phyloP scores from a whole-genome alignment of 1,140 invertebrate genomes.

The Zelostemma sp. region DNA sequence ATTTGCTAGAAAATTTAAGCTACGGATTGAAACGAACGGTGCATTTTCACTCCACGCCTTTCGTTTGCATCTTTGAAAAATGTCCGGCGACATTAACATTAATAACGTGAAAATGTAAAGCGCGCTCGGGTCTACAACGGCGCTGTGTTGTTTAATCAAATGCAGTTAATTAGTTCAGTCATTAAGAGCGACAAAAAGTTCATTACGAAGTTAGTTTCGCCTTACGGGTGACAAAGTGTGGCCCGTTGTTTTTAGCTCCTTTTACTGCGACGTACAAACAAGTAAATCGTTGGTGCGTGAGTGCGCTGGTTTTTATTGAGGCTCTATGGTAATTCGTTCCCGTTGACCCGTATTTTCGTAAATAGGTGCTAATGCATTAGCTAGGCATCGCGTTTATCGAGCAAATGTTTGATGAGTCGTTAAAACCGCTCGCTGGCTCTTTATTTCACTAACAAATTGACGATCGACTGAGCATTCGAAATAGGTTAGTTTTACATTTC shows the following conservation, averaged over 20 bases:
- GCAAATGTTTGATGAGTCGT: slow-evolving; percentile 14
- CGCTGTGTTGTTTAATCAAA: slow-evolving; percentile 33
- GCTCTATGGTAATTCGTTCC: slow-evolving; percentile 18
- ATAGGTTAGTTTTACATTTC: background rate
- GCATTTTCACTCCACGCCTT: background rate
- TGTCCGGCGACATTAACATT: slow-evolving; percentile 1
- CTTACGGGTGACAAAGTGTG: slow-evolving; percentile 26
- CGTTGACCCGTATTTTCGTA: slow-evolving; percentile 7
- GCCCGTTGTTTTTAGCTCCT: slow-evolving; percentile 25
- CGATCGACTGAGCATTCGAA: background rate
- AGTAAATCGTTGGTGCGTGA: background rate
- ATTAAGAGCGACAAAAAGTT: slow-evolving; percentile 40
- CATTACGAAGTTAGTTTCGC: slow-evolving; percentile 24
- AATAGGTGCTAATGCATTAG: slow-evolving; percentile 20
- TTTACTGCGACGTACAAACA: slow-evolving; percentile 16
- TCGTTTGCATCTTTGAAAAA: background rate
- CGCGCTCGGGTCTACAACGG: slow-evolving; percentile 17
- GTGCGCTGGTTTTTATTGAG: slow-evolving; percentile 9
- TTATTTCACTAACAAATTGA: slow-evolving; percentile 13
- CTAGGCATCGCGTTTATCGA: slow-evolving; percentile 4
- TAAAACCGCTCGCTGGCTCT: slow-evolving; percentile 5
- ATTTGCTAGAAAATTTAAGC: too few species aligned
- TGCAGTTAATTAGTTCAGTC: slow-evolving; percentile 35
- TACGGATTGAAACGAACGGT: too few species aligned
- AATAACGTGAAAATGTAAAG: slow-evolving; percentile 12